Evolutionary conservation across 2,797 vertebrate genomes (phyloP), one percentile per base, ranked within the genome.

Genomic region (Rhinichthys osculus): DNA sequence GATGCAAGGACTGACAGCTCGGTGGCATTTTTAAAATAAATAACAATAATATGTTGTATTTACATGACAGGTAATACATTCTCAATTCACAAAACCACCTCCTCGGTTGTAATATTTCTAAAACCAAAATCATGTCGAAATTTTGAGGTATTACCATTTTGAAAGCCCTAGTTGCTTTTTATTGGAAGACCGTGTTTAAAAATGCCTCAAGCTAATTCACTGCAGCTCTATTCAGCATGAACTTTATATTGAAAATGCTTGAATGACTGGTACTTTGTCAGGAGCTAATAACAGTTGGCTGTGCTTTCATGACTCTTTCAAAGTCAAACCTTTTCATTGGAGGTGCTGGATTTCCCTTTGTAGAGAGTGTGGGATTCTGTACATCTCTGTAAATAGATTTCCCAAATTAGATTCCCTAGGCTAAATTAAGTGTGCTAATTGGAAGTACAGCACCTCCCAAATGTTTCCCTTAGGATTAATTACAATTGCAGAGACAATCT

Each of bases 391-490:
- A 73, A 83, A 83, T 86, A 86, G 84, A 81, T 83, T 84, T 81
- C 81, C 78, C 27, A 80, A 67, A 81, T 74, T 71, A 86, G 84
- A 85, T 85, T 86, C 81, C 81, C 71, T 50, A 73, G 78, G 54
- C 78, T 83, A 87, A 89, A 87, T 87, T 83, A 89, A 85, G 86
- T 87, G 81, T 84, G 82, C 86, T 86, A 87, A 85, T 83, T 87
- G 71, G 78, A 78, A 78, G 64, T 66, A 54, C 64, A 78, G 50
- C 69, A 81, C 44, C 85, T 54, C 70, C 71, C 27, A 78, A 81
- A 81, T 83, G 59, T 87, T 80, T 86, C 80, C 81, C 78, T 33
- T 44, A 83, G 85, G 83, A 86, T 88, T 90, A 87, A 88, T 90
- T 87, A 87, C 57, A 83, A 81, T 79, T 70, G 71, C 38, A 81